Conservation (phyloP, 2,888 invertebrate species). For the Cremastobaeus sp. region DNA sequence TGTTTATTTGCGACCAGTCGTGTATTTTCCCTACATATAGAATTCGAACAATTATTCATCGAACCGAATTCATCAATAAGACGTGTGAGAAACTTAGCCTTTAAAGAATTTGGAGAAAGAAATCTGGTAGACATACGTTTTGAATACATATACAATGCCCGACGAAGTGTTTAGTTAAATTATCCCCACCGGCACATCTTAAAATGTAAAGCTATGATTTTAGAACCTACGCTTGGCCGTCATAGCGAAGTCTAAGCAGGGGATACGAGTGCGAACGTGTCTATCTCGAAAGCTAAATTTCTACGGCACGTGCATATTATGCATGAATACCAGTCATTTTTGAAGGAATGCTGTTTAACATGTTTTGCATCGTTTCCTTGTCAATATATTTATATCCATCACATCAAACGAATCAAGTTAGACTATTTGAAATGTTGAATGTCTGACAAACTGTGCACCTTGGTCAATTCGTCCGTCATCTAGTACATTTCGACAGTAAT, state of each 20-base stretch:
- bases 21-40: constrained; percentile 70
- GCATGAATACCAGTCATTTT: constrained; percentile 34
- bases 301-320: constrained; percentile 53
- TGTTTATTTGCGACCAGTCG: constrained; percentile 73
- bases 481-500: constrained; percentile 13
- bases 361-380: constrained; percentile 1
- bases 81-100: constrained; percentile 39
- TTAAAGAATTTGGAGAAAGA: constrained; percentile 16
- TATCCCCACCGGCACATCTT: constrained; percentile 60
- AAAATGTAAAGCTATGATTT: constrained; percentile 43
- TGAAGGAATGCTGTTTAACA: constrained; percentile 38
- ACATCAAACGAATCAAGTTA: constrained; percentile 53
- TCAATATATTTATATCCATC: constrained; percentile 40
- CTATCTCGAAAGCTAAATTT: constrained; percentile 53
- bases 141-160: constrained; percentile 21
- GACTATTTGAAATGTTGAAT: constrained; percentile 48
- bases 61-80: constrained; percentile 33
- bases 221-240: constrained; percentile 24
- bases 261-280: constrained; percentile 45
- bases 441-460: constrained; percentile 8
- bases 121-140: constrained; percentile 7
- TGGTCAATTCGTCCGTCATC: constrained; percentile 2
- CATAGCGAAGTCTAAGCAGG: constrained; percentile 48
- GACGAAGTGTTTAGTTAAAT: constrained; percentile 29
- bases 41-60: constrained; percentile 58